These are phyloP conservation scores for Myioborus melanocephalus DNA, from an alignment of 2,797 vertebrate species.

Conservation along the genomic window DNA sequence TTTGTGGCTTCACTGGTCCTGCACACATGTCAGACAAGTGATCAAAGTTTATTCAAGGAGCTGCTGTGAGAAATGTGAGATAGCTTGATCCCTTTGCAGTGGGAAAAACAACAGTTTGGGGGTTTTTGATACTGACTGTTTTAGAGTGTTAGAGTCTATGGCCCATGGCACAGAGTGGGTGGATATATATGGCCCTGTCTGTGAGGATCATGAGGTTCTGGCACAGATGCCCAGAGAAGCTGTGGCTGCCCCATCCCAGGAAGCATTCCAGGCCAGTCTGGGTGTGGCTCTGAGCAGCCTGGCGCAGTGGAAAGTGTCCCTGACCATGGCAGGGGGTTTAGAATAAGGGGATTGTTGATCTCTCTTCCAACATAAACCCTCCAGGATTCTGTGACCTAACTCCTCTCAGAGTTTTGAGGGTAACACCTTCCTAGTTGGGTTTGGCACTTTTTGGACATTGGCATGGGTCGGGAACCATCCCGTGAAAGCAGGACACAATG, in stretches of 20 bases:
- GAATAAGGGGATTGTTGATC: not conserved
- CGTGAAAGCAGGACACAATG: fast-evolving
- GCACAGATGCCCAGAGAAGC: not conserved
- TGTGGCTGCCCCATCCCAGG: not conserved
- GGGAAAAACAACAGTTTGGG: not conserved
- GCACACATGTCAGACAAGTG: not conserved
- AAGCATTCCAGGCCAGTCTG: not conserved
- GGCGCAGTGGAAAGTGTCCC: fast-evolving
- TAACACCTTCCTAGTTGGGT: not conserved
- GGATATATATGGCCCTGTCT: no score
- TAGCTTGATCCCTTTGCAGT: not conserved
- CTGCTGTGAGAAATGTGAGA: not conserved
- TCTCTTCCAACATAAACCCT: not conserved
- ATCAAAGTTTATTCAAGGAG: not conserved
- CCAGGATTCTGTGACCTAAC: not conserved
- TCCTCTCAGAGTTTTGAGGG: not conserved
- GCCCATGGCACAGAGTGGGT: not conserved
- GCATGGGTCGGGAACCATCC: not conserved
- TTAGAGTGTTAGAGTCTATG: not conserved
- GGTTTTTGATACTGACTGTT: fast-evolving
- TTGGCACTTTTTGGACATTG: fast-evolving
- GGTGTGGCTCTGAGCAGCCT: not conserved
- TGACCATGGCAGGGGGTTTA: fast-evolving
- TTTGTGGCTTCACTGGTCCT: not conserved
- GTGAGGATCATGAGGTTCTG: not conserved